Conservation (phyloP, 2,797 vertebrate species). For the Melanogrammus aeglefinus region DNA sequence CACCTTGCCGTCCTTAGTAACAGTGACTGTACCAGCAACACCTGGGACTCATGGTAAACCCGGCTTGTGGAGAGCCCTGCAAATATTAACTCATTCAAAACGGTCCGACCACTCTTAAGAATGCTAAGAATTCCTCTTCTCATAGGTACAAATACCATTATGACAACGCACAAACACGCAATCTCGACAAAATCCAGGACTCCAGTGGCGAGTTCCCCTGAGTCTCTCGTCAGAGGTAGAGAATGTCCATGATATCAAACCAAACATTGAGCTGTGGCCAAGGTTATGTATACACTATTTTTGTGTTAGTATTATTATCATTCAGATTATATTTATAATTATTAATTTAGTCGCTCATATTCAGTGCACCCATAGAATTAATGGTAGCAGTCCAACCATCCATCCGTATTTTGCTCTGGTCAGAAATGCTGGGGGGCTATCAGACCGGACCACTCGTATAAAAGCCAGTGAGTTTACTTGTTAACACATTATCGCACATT, state of each 20-base stretch:
- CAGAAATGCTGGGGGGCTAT: neutral
- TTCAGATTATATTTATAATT: too few species aligned
- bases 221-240: too few species aligned
- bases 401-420: neutral
- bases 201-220: too few species aligned
- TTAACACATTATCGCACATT: neutral
- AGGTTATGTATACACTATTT: too few species aligned
- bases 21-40: conserved; percentile 13
- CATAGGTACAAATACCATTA: neutral
- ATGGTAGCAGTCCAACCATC: neutral
- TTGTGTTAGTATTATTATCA: neutral
- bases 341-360: too few species aligned
- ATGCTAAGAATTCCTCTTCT: neutral
- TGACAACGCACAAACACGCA: neutral
- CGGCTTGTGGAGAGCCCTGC: too few species aligned
- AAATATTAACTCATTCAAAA: neutral
- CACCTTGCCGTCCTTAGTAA: conserved; percentile 3
- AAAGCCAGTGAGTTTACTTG: neutral
- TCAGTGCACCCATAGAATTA: neutral
- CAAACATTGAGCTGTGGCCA: too few species aligned
- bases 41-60: neutral
- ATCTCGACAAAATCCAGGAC: neutral
- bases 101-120: neutral
- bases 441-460: neutral
- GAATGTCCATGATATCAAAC: too few species aligned